phyloP scores from a whole-genome alignment of 2,888 invertebrate genomes.

The Pristionchus japonicus region DNA sequence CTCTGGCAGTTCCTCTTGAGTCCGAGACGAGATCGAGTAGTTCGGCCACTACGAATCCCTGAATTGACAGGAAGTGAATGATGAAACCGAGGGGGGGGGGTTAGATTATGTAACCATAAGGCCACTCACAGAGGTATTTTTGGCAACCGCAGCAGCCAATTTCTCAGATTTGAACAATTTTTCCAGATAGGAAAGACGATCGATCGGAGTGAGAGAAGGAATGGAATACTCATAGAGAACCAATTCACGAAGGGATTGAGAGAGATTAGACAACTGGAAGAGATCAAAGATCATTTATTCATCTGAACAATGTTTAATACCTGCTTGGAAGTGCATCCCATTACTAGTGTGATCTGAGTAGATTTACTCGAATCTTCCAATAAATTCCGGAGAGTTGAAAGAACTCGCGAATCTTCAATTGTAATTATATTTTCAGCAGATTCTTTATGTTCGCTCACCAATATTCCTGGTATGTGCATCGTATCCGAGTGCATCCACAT shows the following conservation, averaged over 20 bases:
- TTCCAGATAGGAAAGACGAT: conserved; percentile 52
- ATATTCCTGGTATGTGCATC: conserved; percentile 50
- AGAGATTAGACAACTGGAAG: conserved; percentile 50
- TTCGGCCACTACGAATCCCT: conserved; percentile 69
- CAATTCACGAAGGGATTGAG: conserved; percentile 49
- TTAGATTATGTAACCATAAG: too few relatives aligned
- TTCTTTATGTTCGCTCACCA: conserved; percentile 4
- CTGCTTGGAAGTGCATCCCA: conserved; percentile 40
- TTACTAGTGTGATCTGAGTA: conserved; percentile 7
- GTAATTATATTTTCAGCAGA: neutral
- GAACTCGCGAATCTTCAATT: conserved; percentile 49
- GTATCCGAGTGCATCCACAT: conserved; percentile 56
- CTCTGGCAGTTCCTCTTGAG: conserved; percentile 46
- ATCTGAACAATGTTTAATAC: neutral
- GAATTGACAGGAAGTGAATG: conserved; percentile 27
- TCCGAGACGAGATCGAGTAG: conserved; percentile 59
- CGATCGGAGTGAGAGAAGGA: conserved; percentile 54
- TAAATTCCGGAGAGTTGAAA: conserved; percentile 25
- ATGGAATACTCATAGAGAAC: conserved; percentile 56
- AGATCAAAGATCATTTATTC: neutral
- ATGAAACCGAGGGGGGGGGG: too few relatives aligned
- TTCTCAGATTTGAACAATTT: conserved; percentile 30
- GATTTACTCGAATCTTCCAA: neutral
- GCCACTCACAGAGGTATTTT: conserved; percentile 55
- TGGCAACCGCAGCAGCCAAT: conserved; percentile 49